Percentiles rank a stretch among this genome's conserved stretches.
Conservation (phyloP, 2,888 invertebrate genomes). For the Craniophora ligustri region DNA sequence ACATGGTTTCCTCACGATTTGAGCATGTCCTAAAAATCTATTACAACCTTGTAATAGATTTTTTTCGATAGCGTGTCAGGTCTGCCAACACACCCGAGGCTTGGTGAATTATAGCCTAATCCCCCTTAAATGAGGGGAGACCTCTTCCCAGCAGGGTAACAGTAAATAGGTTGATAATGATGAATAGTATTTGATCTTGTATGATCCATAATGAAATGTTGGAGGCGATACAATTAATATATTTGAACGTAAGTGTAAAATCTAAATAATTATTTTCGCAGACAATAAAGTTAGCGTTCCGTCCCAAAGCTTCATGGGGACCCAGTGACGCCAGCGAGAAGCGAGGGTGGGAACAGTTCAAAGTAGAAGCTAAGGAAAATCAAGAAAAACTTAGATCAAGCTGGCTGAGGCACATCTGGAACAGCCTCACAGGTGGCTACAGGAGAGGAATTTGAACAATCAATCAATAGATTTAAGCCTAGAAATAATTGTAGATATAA, state of each 20-base stretch:
- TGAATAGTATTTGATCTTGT: too few relatives aligned
- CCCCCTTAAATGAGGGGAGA: too few relatives aligned
- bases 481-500: conserved; percentile 24
- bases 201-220: too few relatives aligned
- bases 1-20: too few relatives aligned
- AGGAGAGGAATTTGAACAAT: conserved; percentile 55
- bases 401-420: conserved; percentile 63
- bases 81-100: too few relatives aligned
- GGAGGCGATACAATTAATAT: too few relatives aligned
- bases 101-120: too few relatives aligned
- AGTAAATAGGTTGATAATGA: too few relatives aligned
- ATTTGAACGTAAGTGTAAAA: not conserved
- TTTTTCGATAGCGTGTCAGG: too few relatives aligned
- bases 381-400: conserved; percentile 59
- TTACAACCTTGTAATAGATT: too few relatives aligned
- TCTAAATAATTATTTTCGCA: conserved; percentile 52
- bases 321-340: conserved; percentile 84
- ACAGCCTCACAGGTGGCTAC: conserved; percentile 65
- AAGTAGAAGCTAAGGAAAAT: conserved; percentile 73
- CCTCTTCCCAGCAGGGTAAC: too few relatives aligned
- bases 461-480: conserved; percentile 21
- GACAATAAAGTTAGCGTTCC: conserved; percentile 80
- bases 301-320: conserved; percentile 89
- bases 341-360: conserved; percentile 89
- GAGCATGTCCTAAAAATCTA: too few relatives aligned